Evolutionary conservation across 1,140 invertebrate genomes (phyloP).

Genomic region (Cephus cinctus): DNA sequence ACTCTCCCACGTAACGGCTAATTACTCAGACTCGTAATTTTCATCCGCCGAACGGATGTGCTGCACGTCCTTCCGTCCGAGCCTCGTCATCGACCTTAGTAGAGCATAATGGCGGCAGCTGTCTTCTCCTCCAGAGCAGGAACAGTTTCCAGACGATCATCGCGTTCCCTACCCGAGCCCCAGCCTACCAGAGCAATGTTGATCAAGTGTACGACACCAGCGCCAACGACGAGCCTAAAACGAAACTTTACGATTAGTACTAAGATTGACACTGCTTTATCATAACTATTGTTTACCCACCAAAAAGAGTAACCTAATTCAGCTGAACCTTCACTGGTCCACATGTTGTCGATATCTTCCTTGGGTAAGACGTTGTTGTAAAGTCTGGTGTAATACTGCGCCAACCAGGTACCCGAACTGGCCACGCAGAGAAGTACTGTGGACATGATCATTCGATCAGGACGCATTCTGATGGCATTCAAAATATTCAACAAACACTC

Average conservation of each 20-base stretch:
- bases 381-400: constrained; percentile 72
- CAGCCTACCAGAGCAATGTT: constrained; percentile 76
- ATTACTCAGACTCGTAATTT: no score
- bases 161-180: constrained; percentile 66
- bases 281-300: constrained; percentile 46
- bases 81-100: constrained; percentile 52
- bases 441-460: constrained; percentile 41
- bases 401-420: constrained; percentile 71
- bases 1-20: no score
- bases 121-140: constrained; percentile 78
- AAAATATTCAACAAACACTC: constrained; percentile 44
- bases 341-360: constrained; percentile 71
- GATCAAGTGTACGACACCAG: constrained; percentile 68
- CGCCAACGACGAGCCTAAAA: constrained; percentile 73
- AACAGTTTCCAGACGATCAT: constrained; percentile 62
- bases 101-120: constrained; percentile 82
- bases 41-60: no score
- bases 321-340: constrained; percentile 70
- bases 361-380: constrained; percentile 75
- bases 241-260: constrained; percentile 15
- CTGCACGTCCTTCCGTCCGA: neutral
- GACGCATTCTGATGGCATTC: neutral
- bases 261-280: constrained; percentile 8
- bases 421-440: constrained; percentile 71
- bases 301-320: constrained; percentile 78